Conservation (phyloP, 2,888 invertebrate species). For the Eupeodes luniger region DNA sequence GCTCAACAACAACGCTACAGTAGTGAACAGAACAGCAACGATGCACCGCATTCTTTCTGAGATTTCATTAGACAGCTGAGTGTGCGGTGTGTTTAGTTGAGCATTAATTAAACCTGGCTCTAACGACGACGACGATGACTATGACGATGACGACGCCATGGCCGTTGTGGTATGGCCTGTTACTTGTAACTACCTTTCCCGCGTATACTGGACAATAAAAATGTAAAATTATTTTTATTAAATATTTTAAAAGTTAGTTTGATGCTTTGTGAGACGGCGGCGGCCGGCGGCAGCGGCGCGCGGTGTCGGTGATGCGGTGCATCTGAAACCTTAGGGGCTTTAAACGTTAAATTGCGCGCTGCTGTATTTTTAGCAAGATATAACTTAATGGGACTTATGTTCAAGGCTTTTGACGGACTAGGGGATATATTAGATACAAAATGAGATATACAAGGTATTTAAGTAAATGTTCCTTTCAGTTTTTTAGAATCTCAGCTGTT, state of each 20-base stretch:
- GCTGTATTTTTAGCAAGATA: constrained; percentile 33
- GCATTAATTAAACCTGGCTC: constrained; percentile 72
- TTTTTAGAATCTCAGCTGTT: too few species aligned
- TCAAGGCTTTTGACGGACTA: not conserved
- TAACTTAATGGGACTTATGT: not conserved
- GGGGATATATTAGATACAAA: not conserved
- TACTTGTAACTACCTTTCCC: constrained; percentile 33
- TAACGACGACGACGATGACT: constrained; percentile 30
- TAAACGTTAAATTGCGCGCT: constrained; percentile 55
- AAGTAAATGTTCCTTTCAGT: too few species aligned
- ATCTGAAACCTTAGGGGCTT: constrained; percentile 30
- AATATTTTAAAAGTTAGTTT: constrained; percentile 61
- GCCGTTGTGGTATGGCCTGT: constrained; percentile 37
- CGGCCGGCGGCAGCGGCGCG: too few species aligned
- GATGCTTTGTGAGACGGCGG: constrained; percentile 14
- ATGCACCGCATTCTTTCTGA: constrained; percentile 66
- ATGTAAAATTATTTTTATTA: constrained; percentile 71
- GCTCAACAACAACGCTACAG: constrained; percentile 37
- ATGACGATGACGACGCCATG: constrained; percentile 51
- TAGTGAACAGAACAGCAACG: constrained; percentile 29
- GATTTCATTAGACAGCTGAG: constrained; percentile 74
- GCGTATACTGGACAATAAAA: constrained; percentile 56
- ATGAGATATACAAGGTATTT: not conserved
- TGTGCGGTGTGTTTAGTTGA: constrained; percentile 62
- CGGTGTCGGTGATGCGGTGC: not conserved